These are phyloP conservation scores for Lithophane ornitopus DNA, from an alignment of 2,888 invertebrate species.

Conservation along the genomic window DNA sequence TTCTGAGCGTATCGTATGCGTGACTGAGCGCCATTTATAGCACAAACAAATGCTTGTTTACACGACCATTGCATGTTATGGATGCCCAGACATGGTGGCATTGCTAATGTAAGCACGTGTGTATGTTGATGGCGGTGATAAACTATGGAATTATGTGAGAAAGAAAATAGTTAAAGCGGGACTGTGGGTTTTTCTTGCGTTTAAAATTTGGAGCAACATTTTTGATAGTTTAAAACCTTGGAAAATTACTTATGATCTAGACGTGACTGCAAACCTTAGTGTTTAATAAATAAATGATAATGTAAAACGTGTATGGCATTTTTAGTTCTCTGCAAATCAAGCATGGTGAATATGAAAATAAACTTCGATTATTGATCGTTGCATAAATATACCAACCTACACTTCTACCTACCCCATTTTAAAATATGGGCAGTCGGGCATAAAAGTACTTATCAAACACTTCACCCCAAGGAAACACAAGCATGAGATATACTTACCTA, in stretches of 20 bases:
- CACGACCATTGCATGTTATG: constrained; percentile 44
- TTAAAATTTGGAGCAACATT: neutral
- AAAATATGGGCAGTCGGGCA: neutral
- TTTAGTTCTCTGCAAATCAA: neutral
- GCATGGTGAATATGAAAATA: neutral
- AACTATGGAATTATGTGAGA: neutral
- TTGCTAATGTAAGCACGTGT: constrained; percentile 5
- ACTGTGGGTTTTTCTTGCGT: neutral
- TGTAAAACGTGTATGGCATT: neutral
- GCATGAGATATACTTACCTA: neutral
- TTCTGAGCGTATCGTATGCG: constrained; percentile 34
- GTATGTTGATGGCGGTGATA: constrained; percentile 10
- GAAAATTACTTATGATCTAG: neutral
- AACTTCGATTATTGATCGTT: neutral
- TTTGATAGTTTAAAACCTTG: neutral
- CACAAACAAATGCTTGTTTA: constrained; percentile 43
- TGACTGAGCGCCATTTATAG: constrained; percentile 48
- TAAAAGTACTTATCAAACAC: neutral
- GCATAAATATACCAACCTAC: neutral
- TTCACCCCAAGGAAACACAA: constrained; percentile 5
- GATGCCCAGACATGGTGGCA: constrained; percentile 30
- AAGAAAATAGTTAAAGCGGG: neutral
- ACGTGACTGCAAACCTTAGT: neutral
- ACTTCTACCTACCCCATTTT: neutral
- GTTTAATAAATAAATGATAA: neutral